Evolutionary conservation across 1,140 invertebrate genomes (phyloP), one percentile per base, ranked within the genome.

Genomic region (Macrosteles quadrilineatus): DNA sequence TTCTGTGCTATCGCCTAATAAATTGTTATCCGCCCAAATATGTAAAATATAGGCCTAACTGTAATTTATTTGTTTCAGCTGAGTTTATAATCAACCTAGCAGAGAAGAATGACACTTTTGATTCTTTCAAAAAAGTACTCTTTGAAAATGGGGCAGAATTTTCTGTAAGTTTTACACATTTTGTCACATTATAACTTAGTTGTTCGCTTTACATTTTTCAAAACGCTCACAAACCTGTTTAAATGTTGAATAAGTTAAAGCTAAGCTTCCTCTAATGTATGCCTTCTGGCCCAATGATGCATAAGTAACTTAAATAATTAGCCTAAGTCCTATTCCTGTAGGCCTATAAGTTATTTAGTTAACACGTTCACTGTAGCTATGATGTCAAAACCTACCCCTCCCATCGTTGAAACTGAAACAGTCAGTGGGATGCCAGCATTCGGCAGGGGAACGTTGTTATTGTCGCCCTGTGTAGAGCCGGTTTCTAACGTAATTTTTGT

Each of bases 21-120:
- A n/a, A n/a, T n/a, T n/a, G n/a, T n/a, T n/a, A n/a, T n/a, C n/a
- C n/a, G n/a, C n/a, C n/a, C n/a, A n/a, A n/a, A n/a, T n/a, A n/a
- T n/a, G n/a, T n/a, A n/a, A n/a, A n/a, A n/a, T n/a, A n/a, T n/a
- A n/a, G n/a, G n/a, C n/a, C n/a, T n/a, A n/a, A n/a, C n/a, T n/a
- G n/a, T n/a, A n/a, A n/a, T n/a, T 68, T 62, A 36, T 79, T 74
- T 76, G 77, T 90, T 90, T 68, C 83, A 94, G 97, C 97, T 70
- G 97, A 99, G 83, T 98, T 95, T 78, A 95, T 99, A 11, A 98
- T 99, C 74, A 88, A 93, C 77, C 84, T 99, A 72, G 93, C 96
- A 2, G 91, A 96, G 71, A 91, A 95, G 80, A 92, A 96, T 82
- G 85, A 87, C 43, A 91, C 88, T 1, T 92, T 96, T 81, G 93